These are phyloP conservation scores for Cinclus cinclus DNA, from an alignment of 2,113 vertebrate genomes.

Conservation along the genomic window DNA sequence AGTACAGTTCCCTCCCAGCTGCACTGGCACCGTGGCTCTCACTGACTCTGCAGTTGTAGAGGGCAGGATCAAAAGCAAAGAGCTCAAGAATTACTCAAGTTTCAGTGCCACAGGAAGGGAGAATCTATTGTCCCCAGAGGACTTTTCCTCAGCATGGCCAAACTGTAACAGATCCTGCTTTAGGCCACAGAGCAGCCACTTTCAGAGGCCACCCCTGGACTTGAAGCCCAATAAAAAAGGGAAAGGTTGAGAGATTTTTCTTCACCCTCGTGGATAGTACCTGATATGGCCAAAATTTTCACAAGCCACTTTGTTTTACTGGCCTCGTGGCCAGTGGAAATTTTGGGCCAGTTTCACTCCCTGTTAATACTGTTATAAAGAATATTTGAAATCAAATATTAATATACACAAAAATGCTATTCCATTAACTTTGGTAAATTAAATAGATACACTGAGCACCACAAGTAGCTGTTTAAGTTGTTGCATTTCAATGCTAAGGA, in stretches of 20 bases:
- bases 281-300: constrained; percentile 36
- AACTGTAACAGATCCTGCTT: not conserved
- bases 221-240: not conserved
- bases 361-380: constrained; percentile 61
- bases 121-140: not conserved
- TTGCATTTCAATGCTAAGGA: constrained; percentile 38
- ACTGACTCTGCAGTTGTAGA: not conserved
- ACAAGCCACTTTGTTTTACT: constrained; percentile 48
- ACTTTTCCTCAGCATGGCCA: constrained; percentile 10
- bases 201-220: not conserved
- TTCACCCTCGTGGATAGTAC: constrained; percentile 14
- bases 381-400: constrained; percentile 4
- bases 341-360: not conserved
- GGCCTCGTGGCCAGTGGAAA: constrained; percentile 4
- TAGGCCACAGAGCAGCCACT: not conserved
- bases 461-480: constrained; percentile 20
- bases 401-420: not conserved
- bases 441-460: constrained; percentile 48
- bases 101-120: not conserved
- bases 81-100: not conserved
- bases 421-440: constrained; percentile 37
- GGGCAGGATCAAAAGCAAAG: not conserved
- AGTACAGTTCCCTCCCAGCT: not conserved
- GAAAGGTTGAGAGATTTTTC: constrained; percentile 13
- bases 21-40: not conserved